These are phyloP conservation scores for Melanerpes aurifrons DNA, from an alignment of 2,113 vertebrate species.

Conservation along the genomic window DNA sequence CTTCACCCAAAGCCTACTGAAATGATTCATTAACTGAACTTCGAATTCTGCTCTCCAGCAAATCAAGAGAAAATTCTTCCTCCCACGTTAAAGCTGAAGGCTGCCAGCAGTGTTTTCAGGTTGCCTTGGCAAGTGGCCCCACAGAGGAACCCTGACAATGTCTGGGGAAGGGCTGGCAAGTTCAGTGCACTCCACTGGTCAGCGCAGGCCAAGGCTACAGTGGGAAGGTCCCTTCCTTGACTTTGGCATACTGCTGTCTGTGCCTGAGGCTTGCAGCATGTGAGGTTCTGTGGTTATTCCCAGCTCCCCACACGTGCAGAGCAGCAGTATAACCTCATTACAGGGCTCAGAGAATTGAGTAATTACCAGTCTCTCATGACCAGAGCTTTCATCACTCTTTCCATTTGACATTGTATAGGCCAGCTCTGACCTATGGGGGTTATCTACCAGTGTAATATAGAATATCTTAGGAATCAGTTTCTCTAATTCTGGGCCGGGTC, in stretches of 20 bases:
- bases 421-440: neutral
- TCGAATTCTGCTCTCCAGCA: neutral
- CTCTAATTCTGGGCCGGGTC: neutral
- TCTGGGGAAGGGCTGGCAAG: neutral
- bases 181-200: neutral
- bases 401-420: slow-evolving; percentile 10
- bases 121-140: neutral
- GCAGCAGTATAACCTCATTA: neutral
- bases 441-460: neutral
- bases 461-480: neutral
- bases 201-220: neutral
- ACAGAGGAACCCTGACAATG: neutral
- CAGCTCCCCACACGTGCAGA: neutral
- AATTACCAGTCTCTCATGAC: neutral
- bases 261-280: neutral
- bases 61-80: neutral
- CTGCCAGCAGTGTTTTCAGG: neutral
- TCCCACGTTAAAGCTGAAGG: neutral
- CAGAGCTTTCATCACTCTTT: neutral
- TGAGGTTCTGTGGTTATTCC: neutral
- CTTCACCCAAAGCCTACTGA: neutral
- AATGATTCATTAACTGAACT: neutral
- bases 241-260: neutral
- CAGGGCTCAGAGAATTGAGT: neutral
- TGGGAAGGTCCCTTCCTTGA: neutral